Base-by-base conservation (phyloP, 2,888 invertebrate species). In the Drosophila robusta region DNA sequence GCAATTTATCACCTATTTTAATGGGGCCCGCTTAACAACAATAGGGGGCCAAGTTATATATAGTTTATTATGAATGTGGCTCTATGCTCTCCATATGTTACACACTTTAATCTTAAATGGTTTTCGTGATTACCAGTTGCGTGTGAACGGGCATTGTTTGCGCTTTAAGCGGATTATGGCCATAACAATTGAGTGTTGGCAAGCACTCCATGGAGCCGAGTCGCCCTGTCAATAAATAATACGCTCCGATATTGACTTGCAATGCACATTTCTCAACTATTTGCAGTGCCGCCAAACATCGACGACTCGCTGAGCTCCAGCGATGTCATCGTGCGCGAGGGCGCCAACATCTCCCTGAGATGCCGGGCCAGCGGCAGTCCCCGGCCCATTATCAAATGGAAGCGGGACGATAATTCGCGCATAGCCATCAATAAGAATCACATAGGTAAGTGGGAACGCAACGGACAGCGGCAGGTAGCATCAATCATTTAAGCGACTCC, bases 281-380 rank as follows among this genome's bases (percentile, higher is more conserved):
- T 54, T 46, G n/a, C 66, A 98, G 98, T 98, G 87, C 97, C 98
- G 60, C 98, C 98, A 70, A 96, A 97, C 91, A 97, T 98, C 91
- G 97, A 97, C 92, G 97, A 97, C 93, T 95, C 96, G 69, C 93
- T 96, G 92, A 97, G 97, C 92, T 97, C 97, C 88, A 97, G 97
- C 90, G 98, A 92, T 75, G 96, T 97, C 79, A 97, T 97, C 91
- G 97, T 97, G 57, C 94, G 97, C 66, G 98, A 98, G 93, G 96
- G 96, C 78, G 95, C 96, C 89, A 97, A 97, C 93, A 96, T 97
- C 89, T 97, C 96, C 78, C 94, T 98, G 91, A 95, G 95, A 91
- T 98, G 98, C 93, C 96, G 96, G 92, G 97, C 97, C 86, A 96
- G 95, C 88, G 97, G 97, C 90, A 97, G 96, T 90, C 98, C 98